Evolutionary conservation across 2,888 invertebrate species (phyloP), one percentile per base, ranked within the genome.

Genomic region (Eilema depressum): DNA sequence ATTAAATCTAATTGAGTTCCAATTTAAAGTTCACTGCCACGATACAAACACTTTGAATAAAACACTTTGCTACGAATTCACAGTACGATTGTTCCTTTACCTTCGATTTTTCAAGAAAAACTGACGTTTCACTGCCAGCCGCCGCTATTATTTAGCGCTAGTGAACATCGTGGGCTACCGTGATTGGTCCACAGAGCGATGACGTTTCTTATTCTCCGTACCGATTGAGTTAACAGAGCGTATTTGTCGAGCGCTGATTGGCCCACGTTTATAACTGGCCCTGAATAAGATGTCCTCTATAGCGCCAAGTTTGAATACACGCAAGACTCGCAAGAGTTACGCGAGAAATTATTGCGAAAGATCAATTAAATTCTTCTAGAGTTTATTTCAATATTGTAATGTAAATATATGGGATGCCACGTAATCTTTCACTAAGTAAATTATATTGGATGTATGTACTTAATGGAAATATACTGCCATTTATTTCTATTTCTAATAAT

Each of bases 171-270:
- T 97, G 97, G 92, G 89, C 86, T 65, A 84, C 85, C 83, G 14
- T 84, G 88, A 96, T 97, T 97, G 96, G 96, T 85, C 74, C 73
- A 79, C 78, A 77, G 78, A 73, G 74, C 78, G 90, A 91, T 96
- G 96, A 95, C 95, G 94, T 94, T 82, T 85, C 82, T 68, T 56
- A 82, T 87, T 85, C 67, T 80, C 74, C 14, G 7, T 75, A 72
- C 28, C 84, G 78, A 96, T 96, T 96, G 96, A 96, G 79, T 87
- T 87, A 86, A 79, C 83, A 86, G 47, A 82, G 91, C 83, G 90
- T 93, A 96, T 96, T 96, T 96, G 97, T 96, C 96, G 87, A 62
- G 41, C 80, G 82, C 63, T 83, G 77, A 97, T 97, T 97, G 97
- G 97, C 96, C 96, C 97, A 97, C 97, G 97, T 97, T 92, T 88